These are phyloP conservation scores for Alouatta palliata DNA, from an alignment of 2,113 vertebrate genomes.

Conservation along the genomic window DNA sequence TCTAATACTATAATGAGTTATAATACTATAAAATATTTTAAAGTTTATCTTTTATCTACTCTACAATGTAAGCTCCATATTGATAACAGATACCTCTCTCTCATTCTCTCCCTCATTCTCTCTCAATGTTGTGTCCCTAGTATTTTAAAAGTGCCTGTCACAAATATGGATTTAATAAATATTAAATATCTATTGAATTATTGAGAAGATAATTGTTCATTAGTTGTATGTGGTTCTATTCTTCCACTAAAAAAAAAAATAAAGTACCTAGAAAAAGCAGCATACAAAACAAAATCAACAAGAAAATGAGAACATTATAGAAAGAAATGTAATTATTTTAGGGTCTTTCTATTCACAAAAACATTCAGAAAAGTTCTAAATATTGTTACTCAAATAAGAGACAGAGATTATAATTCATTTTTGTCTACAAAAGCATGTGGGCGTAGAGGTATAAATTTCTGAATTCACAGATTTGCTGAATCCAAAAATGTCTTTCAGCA, in stretches of 20 bases:
- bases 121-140: not conserved
- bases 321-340: not conserved
- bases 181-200: not conserved
- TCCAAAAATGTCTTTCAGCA: not conserved
- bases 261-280: not conserved
- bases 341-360: not conserved
- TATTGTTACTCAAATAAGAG: not conserved
- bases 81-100: not conserved
- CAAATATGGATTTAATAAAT: not conserved
- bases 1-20: not conserved
- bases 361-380: not conserved
- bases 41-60: not conserved
- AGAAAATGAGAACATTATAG: not conserved
- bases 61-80: not conserved
- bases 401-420: not conserved
- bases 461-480: conserved; percentile 52
- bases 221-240: not conserved
- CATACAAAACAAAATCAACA: not conserved
- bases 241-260: not conserved
- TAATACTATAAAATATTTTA: not conserved
- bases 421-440: not conserved
- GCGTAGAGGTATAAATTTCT: not conserved
- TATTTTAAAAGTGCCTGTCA: not conserved
- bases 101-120: not conserved
- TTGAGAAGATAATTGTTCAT: not conserved